Base-by-base conservation (phyloP, 2,113 vertebrate genomes). In the Platycercus adscitus region DNA sequence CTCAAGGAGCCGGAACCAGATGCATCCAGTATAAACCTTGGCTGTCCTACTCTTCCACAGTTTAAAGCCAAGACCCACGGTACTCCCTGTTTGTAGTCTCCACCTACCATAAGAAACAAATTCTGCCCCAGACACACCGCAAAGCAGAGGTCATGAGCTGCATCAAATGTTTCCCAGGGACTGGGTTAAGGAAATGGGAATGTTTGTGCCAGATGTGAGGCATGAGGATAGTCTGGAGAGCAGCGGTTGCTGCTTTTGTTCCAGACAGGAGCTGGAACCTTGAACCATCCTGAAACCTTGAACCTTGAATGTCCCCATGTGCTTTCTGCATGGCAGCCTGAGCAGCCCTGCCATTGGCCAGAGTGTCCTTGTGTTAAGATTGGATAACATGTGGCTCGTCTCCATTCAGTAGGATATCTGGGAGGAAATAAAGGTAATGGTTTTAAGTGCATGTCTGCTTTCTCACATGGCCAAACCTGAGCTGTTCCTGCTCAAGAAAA, bases 281-380 rank as follows among this genome's bases (percentile, higher is more conserved):
- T 61, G 39, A 91, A 46, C 44, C 2, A 6, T 7, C 13, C 50
- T 71, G 60, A 73, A 69, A 46, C 58, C 13, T 33, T 65, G 39
- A 91, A 49, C 41, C 3, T 14, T 5, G 26, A n/a, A 4, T 76
- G 87, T 66, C 25, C 26, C 8, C 16, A 26, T 5, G 33, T 68
- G 64, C n/a, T 49, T 56, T 46, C n/a, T 31, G 21, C 0, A 0
- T 44, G 39, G 35, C 35, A 72, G 60, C 72, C 16, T 37, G 7
- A 65, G 37, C 23, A 78, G 56, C 15, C 29, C 26, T 56, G 29
- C 44, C 52, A 26, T 17, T 68, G 44, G 56, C 17, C 72, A 58
- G 20, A 81, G 24, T 1, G 0, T 60, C 41, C 64, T 43, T 76
- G 47, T 5, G 0, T 76, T 49, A 65, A 61, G 33, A 50, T n/a